Conservation (phyloP, 1,140 invertebrate species). For the Ostrea edulis region DNA sequence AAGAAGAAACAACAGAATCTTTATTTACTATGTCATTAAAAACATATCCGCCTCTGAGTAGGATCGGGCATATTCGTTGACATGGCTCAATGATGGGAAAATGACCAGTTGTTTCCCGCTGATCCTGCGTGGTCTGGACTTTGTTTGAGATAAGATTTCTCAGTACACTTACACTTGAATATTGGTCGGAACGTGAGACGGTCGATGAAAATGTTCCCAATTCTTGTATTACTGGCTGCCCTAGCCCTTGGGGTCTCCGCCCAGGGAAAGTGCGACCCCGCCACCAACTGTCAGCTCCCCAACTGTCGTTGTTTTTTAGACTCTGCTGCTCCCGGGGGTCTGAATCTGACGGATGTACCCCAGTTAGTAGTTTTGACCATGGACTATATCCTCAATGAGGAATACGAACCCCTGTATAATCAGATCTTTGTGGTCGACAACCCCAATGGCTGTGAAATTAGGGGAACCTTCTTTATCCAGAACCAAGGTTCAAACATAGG, state of each 20-base stretch:
- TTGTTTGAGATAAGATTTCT: neutral
- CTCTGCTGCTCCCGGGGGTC: constrained; percentile 73
- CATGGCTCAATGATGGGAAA: no score
- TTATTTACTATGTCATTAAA: no score
- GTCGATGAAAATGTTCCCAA: neutral
- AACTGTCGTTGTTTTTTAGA: constrained; percentile 62
- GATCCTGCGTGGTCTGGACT: neutral
- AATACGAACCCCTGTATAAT: constrained; percentile 50
- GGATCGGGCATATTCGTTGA: no score
- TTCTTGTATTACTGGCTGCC: neutral
- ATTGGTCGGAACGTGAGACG: neutral
- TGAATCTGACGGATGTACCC: constrained; percentile 85
- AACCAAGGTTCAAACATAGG: constrained; percentile 90
- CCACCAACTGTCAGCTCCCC: constrained; percentile 80
- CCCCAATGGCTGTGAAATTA: constrained; percentile 90
- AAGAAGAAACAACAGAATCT: no score
- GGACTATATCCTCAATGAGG: constrained; percentile 92
- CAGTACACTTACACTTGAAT: neutral
- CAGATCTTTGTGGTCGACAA: constrained; percentile 81
- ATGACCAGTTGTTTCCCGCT: neutral
- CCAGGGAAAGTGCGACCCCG: constrained; percentile 26
- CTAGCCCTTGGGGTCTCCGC: neutral
- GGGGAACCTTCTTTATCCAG: constrained; percentile 89
- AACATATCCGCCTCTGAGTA: no score
- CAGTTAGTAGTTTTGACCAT: constrained; percentile 97